Conservation (phyloP, 2,113 vertebrate species). For the Apus apus region DNA sequence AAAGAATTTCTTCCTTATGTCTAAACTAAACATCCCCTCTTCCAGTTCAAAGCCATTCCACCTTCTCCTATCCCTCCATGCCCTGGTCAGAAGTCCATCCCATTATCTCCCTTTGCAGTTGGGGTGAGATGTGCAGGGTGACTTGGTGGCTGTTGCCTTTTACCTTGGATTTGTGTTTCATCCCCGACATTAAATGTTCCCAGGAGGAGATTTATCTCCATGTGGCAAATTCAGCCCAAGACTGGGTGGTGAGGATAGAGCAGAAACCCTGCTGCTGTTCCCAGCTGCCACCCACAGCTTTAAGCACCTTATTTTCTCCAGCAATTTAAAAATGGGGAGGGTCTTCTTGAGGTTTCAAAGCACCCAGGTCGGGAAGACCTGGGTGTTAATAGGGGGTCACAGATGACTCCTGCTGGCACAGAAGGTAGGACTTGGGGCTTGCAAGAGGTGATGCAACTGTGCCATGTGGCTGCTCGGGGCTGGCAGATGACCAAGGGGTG, state of each 20-base stretch:
- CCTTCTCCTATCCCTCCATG: too few species aligned
- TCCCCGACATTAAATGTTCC: not conserved
- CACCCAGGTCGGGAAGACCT: fast-evolving
- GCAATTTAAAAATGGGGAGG: fast-evolving
- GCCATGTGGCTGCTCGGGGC: not conserved
- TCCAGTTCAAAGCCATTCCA: too few species aligned
- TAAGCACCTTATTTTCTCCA: not conserved
- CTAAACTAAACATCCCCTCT: too few species aligned
- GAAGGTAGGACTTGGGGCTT: not conserved
- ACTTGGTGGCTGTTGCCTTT: not conserved
- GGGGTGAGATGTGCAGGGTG: not conserved
- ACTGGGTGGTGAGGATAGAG: not conserved
- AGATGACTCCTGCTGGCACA: not conserved
- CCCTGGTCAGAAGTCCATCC: too few species aligned
- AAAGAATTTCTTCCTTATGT: too few species aligned
- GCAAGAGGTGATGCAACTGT: not conserved
- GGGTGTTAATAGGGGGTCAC: fast-evolving
- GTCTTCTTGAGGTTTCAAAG: fast-evolving
- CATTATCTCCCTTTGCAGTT: not conserved
- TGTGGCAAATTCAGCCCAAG: not conserved
- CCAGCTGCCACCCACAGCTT: not conserved
- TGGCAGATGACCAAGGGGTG: fast-evolving
- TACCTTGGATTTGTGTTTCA: not conserved
- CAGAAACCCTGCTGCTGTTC: not conserved
- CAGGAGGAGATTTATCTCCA: not conserved